Evolutionary conservation across 2,797 vertebrate genomes (phyloP), one percentile per base, ranked within the genome.

Genomic region (Enteromius treurensis): DNA sequence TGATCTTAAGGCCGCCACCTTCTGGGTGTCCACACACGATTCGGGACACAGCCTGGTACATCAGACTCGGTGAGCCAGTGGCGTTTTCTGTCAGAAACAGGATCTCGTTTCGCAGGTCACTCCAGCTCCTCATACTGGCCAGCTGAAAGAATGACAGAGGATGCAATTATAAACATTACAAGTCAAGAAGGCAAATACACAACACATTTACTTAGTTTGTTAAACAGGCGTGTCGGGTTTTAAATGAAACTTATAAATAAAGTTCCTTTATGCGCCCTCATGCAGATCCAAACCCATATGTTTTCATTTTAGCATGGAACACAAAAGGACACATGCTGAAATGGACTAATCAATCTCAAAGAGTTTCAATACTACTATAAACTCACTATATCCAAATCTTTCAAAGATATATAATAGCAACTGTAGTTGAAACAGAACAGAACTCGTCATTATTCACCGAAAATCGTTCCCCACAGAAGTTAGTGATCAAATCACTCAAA

Each of bases 1-100:
- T 99, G 91, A 99, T 98, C 94, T 98, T 97, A 71, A 99, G 95
- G 0, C 97, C 97, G 23, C 98, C 98, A 0, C 80, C 97, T 85
- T 99, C 98, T 0, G 98, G 98, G 77, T 99, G 97, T 0, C 98
- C 98, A 0, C 98, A 99, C 69, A 97, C 95, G 0, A 99, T 99
- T 67, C 98, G 94, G 0, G 97, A 98, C 70, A 99, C 95, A 0
- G 98, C 97, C 91, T 97, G 95, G 91, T 99, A 99, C 89, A 99
- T 95, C 88, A 95, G 81, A 0, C 93, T 93, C 68, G 98, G 97
- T 0, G 98, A 97, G 3, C 95, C 92, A 0, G 96, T 96, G 86
- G 94, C 90, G 15, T 97, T 98, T 67, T 91, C 90, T 4, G 89
- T 97, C 86, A 99, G 94, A 89, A 97, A 98, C 87, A 95, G 74